These are phyloP conservation scores for Phengaris alcon DNA, from an alignment of 2,888 invertebrate species.

Conservation along the genomic window DNA sequence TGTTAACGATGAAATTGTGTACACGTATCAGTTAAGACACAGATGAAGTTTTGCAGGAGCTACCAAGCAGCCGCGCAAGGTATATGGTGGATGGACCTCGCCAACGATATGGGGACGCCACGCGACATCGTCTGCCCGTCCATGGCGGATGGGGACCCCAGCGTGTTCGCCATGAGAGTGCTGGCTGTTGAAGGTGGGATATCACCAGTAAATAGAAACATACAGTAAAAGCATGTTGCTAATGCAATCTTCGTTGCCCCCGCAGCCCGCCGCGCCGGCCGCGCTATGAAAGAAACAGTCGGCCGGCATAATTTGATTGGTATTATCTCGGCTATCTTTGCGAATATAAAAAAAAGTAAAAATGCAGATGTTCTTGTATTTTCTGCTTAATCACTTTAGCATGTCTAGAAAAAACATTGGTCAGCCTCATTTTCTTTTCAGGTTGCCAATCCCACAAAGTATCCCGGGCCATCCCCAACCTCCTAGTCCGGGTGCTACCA, in stretches of 20 bases:
- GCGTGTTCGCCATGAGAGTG: slow-evolving; percentile 84
- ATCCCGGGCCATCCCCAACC: slow-evolving; percentile 83
- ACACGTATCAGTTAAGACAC: neutral
- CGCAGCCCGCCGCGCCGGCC: too few species aligned
- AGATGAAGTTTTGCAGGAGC: slow-evolving; percentile 63
- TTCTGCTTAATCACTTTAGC: neutral
- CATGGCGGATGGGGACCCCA: slow-evolving; percentile 78
- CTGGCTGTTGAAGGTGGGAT: slow-evolving; percentile 72
- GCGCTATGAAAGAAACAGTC: too few species aligned
- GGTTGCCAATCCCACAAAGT: slow-evolving; percentile 64
- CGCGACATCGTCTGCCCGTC: slow-evolving; percentile 84
- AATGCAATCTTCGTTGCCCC: too few species aligned
- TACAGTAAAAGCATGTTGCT: neutral
- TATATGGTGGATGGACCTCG: slow-evolving; percentile 90
- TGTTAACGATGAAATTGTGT: neutral
- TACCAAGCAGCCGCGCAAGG: slow-evolving; percentile 85
- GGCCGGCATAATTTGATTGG: too few species aligned
- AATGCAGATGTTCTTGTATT: too few species aligned
- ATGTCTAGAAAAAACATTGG: neutral
- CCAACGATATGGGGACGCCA: slow-evolving; percentile 81
- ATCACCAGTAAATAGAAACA: too few species aligned
- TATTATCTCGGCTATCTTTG: too few species aligned
- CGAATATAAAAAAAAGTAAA: too few species aligned
- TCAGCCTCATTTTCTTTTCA: slow-evolving; percentile 37
- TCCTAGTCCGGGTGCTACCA: slow-evolving; percentile 84